A percentile compares a stretch with the other conserved stretches of the same genome.
Evolutionary conservation across 2,797 vertebrate genomes (phyloP).

Genomic region (Pterois miles): DNA sequence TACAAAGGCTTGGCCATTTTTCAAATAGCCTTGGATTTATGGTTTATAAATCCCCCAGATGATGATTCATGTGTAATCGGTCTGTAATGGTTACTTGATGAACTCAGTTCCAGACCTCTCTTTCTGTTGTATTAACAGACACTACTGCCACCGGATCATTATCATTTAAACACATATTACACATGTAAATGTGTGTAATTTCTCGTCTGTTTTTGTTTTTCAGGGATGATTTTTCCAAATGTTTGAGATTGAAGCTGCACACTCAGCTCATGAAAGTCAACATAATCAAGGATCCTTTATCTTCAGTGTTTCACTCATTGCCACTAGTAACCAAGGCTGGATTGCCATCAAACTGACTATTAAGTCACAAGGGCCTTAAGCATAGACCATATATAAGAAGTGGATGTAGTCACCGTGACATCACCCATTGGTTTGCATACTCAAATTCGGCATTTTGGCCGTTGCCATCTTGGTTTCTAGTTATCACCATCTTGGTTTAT

Average conservation of each 20-base stretch:
- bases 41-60: slow-evolving; percentile 59
- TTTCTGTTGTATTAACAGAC: not conserved
- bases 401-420: no score
- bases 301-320: not conserved
- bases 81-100: slow-evolving; percentile 55
- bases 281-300: not conserved
- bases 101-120: slow-evolving; percentile 45
- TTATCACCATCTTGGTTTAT: no score
- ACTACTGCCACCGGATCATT: not conserved
- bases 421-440: no score
- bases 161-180: slow-evolving; percentile 4
- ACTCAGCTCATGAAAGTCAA: not conserved
- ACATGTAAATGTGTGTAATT: slow-evolving; percentile 5
- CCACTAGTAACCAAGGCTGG: not conserved
- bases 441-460: no score
- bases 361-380: not conserved
- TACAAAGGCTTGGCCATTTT: slow-evolving; percentile 56
- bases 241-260: not conserved
- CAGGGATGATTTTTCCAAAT: no score
- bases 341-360: not conserved
- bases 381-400: no score
- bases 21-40: slow-evolving; percentile 67
- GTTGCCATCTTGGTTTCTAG: not conserved
- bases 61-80: slow-evolving; percentile 62
- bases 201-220: no score